Evolutionary conservation across 2,113 vertebrate genomes (phyloP).

Genomic region (Hemichromis elongatus): DNA sequence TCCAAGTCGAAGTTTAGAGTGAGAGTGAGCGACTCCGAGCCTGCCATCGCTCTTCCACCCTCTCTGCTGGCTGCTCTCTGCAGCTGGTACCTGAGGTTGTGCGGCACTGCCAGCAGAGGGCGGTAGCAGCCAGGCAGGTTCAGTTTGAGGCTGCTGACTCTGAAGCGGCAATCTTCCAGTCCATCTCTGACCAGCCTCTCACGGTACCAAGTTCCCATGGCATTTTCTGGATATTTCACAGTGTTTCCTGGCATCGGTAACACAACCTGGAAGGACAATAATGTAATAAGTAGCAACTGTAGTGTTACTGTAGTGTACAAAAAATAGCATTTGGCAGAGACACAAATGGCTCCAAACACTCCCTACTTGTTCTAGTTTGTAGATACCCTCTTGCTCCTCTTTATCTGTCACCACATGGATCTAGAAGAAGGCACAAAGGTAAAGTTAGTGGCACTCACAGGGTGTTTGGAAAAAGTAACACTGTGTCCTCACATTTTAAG

Average conservation of each 20-base stretch:
- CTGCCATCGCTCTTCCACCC: conserved; percentile 1
- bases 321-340: neutral
- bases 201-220: conserved; percentile 72
- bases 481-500: neutral
- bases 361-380: conserved; percentile 64
- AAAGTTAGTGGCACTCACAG: neutral
- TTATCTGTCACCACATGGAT: conserved; percentile 70
- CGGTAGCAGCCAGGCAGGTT: conserved; percentile 93
- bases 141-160: conserved; percentile 81
- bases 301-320: neutral
- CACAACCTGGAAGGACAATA: conserved; percentile 75
- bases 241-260: conserved; percentile 90
- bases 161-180: conserved; percentile 78
- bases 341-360: neutral
- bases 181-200: conserved; percentile 81
- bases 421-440: conserved; percentile 26
- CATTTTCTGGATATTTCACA: conserved; percentile 83
- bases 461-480: neutral
- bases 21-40: conserved; percentile 51
- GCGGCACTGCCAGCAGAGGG: conserved; percentile 80
- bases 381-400: conserved; percentile 61
- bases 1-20: conserved; percentile 84
- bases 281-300: neutral
- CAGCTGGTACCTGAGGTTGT: conserved; percentile 75
- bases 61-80: conserved; percentile 16